These are phyloP conservation scores for Centropus unirufus DNA, from an alignment of 2,113 vertebrate genomes.

Conservation along the genomic window DNA sequence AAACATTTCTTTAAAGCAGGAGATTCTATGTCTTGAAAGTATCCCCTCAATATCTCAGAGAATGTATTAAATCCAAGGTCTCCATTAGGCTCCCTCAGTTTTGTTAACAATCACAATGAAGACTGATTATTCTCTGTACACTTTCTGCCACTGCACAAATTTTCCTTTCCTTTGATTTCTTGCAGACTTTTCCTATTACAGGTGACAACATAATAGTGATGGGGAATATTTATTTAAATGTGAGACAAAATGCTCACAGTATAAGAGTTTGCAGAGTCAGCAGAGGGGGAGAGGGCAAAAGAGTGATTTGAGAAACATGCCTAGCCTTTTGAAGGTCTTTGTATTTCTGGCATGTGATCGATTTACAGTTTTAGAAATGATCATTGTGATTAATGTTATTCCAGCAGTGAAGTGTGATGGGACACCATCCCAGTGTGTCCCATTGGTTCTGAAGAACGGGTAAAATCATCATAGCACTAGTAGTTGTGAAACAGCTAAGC, in stretches of 20 bases:
- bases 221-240: constrained; percentile 72
- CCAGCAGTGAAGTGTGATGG: neutral
- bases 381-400: neutral
- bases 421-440: rapidly evolving
- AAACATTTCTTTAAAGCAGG: constrained; percentile 27
- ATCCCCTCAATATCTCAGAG: constrained; percentile 26
- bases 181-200: constrained; percentile 70
- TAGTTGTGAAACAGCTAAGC: neutral
- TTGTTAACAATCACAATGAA: constrained; percentile 57
- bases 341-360: neutral
- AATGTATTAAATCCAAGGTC: constrained; percentile 47
- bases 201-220: constrained; percentile 70
- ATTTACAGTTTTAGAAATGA: neutral
- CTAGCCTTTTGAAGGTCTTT: constrained; percentile 26
- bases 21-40: neutral
- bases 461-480: neutral
- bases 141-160: constrained; percentile 54
- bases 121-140: constrained; percentile 57
- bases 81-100: constrained; percentile 52
- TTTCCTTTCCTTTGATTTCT: constrained; percentile 70
- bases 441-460: neutral
- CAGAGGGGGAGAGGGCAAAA: constrained; percentile 22
- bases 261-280: constrained; percentile 48
- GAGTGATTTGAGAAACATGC: constrained; percentile 37
- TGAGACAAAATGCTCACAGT: constrained; percentile 32